phyloP scores from a whole-genome alignment of 1,140 invertebrate species.

The Magallana ariakensis region DNA sequence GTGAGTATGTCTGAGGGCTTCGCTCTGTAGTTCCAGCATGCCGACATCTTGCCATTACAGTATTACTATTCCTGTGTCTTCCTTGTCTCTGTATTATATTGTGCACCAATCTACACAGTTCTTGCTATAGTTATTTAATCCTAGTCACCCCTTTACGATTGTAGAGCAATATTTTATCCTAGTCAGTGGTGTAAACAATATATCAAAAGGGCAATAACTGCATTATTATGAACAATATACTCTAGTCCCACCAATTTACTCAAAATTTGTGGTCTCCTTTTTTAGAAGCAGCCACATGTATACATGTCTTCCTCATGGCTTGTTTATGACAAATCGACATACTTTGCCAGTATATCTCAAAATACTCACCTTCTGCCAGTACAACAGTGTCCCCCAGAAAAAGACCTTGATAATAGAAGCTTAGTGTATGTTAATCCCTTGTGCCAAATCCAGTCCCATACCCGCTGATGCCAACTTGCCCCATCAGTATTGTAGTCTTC shows the following conservation, averaged over 20 bases:
- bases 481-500: slow-evolving; percentile 13
- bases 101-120: neutral
- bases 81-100: slow-evolving; percentile 8
- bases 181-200: no score
- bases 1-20: neutral
- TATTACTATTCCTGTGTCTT: slow-evolving; percentile 29
- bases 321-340: no score
- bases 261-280: no score
- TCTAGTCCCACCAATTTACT: slow-evolving; percentile 14
- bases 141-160: neutral
- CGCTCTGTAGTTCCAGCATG: neutral
- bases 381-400: no score
- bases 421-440: neutral
- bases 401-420: no score
- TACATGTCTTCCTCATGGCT: no score
- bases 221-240: neutral
- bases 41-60: slow-evolving; percentile 26
- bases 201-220: no score
- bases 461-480: neutral
- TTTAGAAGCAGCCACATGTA: no score
- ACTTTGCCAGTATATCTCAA: no score
- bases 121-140: neutral
- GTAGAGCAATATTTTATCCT: neutral
- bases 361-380: no score
- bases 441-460: slow-evolving; percentile 5